Evolutionary conservation across 2,113 vertebrate species (phyloP).

Genomic region (Nansenia antarctica): DNA sequence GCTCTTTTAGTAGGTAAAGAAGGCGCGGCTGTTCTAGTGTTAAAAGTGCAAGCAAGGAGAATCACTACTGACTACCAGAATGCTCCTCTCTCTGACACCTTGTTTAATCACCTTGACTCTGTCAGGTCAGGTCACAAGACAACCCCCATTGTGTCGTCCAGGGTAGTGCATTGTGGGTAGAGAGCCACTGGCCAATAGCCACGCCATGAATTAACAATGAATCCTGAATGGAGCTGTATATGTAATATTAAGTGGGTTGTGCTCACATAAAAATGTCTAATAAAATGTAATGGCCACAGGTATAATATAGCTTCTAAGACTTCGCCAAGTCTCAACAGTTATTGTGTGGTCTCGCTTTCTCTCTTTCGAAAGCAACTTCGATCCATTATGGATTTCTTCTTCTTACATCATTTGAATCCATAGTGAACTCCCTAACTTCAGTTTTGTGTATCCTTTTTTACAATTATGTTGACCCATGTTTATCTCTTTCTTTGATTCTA

Average conservation of each 20-base stretch:
- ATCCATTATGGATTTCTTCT: neutral
- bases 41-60: too few species aligned
- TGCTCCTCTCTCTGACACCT: too few species aligned
- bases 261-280: neutral
- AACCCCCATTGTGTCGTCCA: neutral
- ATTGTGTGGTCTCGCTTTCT: neutral
- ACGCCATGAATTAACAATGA: too few species aligned
- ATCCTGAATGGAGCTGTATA: neutral
- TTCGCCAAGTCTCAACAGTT: too few species aligned
- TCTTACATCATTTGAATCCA: neutral
- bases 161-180: neutral
- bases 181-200: neutral
- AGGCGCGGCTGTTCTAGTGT: too few species aligned
- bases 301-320: too few species aligned
- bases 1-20: too few species aligned
- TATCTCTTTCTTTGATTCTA: constrained; percentile 48
- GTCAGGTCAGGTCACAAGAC: too few species aligned
- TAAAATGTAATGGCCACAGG: neutral
- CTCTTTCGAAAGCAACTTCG: neutral
- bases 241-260: constrained; percentile 2
- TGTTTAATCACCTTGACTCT: too few species aligned
- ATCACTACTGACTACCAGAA: too few species aligned
- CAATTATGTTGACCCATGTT: constrained; percentile 22
- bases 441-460: neutral
- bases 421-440: neutral